Conservation (phyloP, 2,888 invertebrate species). For the Rapana venosa region DNA sequence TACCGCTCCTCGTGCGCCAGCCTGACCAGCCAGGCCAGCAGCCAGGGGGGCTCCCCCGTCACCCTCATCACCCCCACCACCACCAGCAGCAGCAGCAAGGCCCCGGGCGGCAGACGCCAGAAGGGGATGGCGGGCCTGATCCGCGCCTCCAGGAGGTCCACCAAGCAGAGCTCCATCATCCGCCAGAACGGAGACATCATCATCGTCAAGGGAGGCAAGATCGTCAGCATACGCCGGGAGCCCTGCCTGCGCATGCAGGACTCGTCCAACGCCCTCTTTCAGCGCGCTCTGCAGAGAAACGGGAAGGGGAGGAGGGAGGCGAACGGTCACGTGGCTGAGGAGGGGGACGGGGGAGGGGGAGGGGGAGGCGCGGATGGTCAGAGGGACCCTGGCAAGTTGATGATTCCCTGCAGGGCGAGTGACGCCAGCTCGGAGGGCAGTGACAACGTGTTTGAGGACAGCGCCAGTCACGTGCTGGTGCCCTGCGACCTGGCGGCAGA, state of each 20-base stretch:
- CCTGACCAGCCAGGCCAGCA: conserved; percentile 30
- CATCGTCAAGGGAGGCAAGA: conserved; percentile 71
- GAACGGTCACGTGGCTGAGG: conserved; percentile 9
- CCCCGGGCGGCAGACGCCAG: conserved; percentile 24
- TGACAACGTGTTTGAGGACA: conserved; percentile 46
- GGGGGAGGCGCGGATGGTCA: background rate
- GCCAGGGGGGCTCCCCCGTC: background rate
- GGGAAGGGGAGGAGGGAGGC: background rate
- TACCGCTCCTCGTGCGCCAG: conserved; percentile 34
- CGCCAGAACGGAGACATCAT: conserved; percentile 67
- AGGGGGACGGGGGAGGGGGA: background rate
- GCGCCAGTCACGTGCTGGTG: background rate
- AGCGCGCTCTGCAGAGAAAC: conserved; percentile 43
- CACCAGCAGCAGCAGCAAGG: background rate
- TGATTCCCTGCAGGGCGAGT: conserved; percentile 7
- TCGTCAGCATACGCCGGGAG: conserved; percentile 65
- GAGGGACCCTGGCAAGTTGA: background rate
- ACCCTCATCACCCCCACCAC: background rate
- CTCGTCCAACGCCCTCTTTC: background rate
- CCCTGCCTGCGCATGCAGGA: conserved; percentile 45
- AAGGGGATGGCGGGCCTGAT: conserved; percentile 51
- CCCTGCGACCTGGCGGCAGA: background rate
- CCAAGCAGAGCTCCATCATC: conserved; percentile 62
- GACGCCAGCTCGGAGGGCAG: conserved; percentile 37
- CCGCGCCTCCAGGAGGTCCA: conserved; percentile 48